A percentile compares a stretch with the other conserved stretches of the same genome.
Evolutionary conservation across 1,140 invertebrate species (phyloP).

Genomic region (Monochamus saltuarius): DNA sequence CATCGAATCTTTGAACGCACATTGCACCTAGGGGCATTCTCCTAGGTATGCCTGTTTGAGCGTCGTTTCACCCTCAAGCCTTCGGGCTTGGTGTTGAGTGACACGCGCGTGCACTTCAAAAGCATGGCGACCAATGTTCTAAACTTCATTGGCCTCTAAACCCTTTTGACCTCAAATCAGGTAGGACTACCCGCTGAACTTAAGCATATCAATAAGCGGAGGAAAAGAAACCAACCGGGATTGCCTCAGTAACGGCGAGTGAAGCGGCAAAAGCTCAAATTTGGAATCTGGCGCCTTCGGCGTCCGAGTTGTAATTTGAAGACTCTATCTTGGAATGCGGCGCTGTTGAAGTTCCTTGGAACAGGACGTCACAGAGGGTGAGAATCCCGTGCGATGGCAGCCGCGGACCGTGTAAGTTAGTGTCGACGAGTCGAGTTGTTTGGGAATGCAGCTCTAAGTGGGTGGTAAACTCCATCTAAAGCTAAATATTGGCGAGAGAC

Average conservation of each 20-base stretch:
- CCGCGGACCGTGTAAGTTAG: too few species aligned
- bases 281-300: slow-evolving; percentile 56
- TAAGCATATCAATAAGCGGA: slow-evolving; percentile 89
- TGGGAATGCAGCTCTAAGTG: slow-evolving; percentile 83
- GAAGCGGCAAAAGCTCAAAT: slow-evolving; percentile 73
- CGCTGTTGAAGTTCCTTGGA: slow-evolving; percentile 63
- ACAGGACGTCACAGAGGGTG: slow-evolving; percentile 69
- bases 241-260: slow-evolving; percentile 85
- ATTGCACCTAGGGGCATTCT: slow-evolving; percentile 61
- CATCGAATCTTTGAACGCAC: slow-evolving; percentile 78
- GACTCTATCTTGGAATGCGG: slow-evolving; percentile 68
- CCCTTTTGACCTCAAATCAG: slow-evolving; percentile 65
- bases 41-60: slow-evolving; percentile 59
- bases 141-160: slow-evolving; percentile 84
- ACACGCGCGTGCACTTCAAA: too few species aligned
- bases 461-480: too few species aligned
- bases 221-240: slow-evolving; percentile 90
- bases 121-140: too few species aligned
- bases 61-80: slow-evolving; percentile 84
- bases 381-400: slow-evolving; percentile 63
- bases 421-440: slow-evolving; percentile 76
- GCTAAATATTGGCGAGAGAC: slow-evolving; percentile 82
- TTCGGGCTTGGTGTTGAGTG: too few species aligned
- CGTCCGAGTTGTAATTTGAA: slow-evolving; percentile 55
- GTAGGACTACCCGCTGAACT: too few species aligned